Conservation (phyloP, 2,113 vertebrate species). For the Calyptommatus sinebrachiatus region DNA sequence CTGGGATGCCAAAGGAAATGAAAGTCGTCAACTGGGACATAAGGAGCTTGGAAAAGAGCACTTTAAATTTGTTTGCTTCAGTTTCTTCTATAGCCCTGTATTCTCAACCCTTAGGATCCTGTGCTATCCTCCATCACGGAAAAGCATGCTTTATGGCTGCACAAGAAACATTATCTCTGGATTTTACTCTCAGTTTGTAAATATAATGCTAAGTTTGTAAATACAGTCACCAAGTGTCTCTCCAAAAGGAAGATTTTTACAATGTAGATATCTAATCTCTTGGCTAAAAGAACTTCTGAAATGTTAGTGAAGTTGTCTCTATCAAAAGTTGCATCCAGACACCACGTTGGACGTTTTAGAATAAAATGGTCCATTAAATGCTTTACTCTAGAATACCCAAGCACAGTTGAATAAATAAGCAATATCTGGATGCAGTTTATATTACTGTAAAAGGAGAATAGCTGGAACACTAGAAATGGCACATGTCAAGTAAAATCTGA, state of each 20-base stretch:
- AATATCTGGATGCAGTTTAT: background rate
- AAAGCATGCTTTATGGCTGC: background rate
- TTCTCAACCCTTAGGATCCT: too few relatives aligned
- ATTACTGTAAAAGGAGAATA: background rate
- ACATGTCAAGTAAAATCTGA: background rate
- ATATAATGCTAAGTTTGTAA: background rate
- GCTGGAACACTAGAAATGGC: background rate
- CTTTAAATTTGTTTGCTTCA: too few relatives aligned
- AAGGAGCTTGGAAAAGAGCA: too few relatives aligned
- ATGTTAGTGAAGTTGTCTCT: background rate
- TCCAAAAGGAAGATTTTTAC: background rate
- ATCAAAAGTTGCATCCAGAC: too few relatives aligned
- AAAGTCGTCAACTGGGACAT: too few relatives aligned
- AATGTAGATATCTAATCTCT: background rate
- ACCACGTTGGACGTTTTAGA: too few relatives aligned
- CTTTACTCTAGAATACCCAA: background rate
- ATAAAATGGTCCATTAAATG: too few relatives aligned
- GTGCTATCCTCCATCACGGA: background rate
- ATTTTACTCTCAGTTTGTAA: background rate
- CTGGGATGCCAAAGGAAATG: too few relatives aligned
- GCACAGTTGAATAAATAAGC: too few relatives aligned
- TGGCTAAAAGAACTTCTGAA: background rate
- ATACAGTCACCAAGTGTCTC: background rate
- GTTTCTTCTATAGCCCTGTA: too few relatives aligned
- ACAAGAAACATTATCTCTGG: background rate